phyloP scores from a whole-genome alignment of 2,797 vertebrate species.

The Lepidocolaptes lacrymiger region DNA sequence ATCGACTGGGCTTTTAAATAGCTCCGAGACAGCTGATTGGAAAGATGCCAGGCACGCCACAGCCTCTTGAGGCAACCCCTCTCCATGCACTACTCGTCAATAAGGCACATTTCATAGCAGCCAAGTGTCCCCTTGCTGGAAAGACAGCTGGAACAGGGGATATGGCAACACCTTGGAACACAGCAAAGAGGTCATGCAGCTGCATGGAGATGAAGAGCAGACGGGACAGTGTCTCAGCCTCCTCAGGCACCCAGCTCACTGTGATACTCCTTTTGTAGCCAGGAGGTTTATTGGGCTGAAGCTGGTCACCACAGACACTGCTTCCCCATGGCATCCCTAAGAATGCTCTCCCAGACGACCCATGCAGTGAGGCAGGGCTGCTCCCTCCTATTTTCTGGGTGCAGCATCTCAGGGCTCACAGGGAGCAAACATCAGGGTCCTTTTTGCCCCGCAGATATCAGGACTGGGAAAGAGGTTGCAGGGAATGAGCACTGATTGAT shows the following conservation, averaged over 20 bases:
- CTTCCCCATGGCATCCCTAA: rapidly evolving
- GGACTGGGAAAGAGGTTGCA: not conserved
- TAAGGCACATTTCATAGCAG: not conserved
- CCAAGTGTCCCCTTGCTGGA: not conserved
- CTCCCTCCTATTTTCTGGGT: not conserved
- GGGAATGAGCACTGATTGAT: not conserved
- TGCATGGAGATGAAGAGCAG: not conserved
- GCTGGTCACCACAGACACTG: not conserved
- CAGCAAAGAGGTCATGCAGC: not conserved
- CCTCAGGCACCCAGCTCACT: not conserved
- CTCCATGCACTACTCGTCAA: not conserved
- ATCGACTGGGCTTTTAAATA: not conserved
- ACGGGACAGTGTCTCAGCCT: not conserved
- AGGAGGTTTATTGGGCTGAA: not conserved
- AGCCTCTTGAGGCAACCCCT: not conserved
- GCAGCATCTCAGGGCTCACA: not conserved
- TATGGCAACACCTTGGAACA: not conserved
- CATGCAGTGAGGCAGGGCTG: not conserved
- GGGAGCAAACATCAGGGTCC: not conserved
- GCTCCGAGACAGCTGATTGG: not conserved
- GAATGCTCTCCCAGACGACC: not conserved
- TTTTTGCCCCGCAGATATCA: not conserved
- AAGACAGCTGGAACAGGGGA: not conserved
- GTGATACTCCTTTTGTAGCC: not conserved
- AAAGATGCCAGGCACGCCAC: not conserved